Percentiles rank a stretch among this genome's conserved stretches.
phyloP scores from a whole-genome alignment of 2,113 vertebrate genomes.

The Ailuropoda melanoleuca region DNA sequence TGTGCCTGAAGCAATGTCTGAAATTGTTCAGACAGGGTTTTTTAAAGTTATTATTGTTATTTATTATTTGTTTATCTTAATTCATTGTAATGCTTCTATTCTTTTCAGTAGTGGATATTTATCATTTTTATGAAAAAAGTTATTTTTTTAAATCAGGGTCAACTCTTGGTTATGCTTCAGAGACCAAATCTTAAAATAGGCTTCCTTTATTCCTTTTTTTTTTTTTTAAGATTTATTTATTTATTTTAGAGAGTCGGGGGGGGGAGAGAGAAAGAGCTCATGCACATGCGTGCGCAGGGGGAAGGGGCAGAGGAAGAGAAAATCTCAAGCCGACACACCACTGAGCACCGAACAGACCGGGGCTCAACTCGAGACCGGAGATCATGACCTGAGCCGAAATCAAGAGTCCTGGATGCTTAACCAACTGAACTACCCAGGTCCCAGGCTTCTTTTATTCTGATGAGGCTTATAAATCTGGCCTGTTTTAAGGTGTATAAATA shows the following conservation, averaged over 20 bases:
- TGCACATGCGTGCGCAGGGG: background rate
- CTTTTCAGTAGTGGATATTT: background rate
- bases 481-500: constrained; percentile 12
- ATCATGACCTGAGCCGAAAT: background rate
- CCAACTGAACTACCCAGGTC: background rate
- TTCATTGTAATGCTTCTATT: background rate
- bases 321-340: background rate
- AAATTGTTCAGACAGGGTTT: background rate
- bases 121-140: background rate
- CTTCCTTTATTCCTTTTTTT: background rate
- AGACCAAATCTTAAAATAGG: background rate
- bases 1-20: background rate
- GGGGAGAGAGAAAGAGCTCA: background rate
- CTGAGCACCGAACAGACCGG: background rate
- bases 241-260: background rate
- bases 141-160: background rate
- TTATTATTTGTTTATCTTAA: background rate
- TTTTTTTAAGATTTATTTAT: background rate
- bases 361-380: background rate
- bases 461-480: background rate
- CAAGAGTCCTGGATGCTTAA: background rate
- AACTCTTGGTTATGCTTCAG: background rate
- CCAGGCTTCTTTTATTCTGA: constrained; percentile 1
- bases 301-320: background rate
- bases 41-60: background rate